phyloP scores from a whole-genome alignment of 1,140 invertebrate genomes.

The Babylonia areolata region DNA sequence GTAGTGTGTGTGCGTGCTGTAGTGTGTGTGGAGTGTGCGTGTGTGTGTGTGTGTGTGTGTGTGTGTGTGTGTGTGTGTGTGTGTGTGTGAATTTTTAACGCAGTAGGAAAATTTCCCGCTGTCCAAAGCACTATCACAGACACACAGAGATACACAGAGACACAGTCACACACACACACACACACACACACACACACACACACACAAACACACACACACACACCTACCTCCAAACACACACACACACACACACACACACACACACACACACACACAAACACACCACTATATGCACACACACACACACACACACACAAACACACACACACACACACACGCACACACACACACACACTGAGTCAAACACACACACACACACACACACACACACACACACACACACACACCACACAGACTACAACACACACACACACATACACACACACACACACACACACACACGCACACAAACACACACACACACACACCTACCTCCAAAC shows the following conservation, averaged over 20 bases:
- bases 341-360: neutral
- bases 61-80: no score
- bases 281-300: neutral
- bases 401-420: no score
- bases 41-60: no score
- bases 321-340: neutral
- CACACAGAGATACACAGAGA: no score
- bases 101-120: neutral
- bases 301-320: neutral
- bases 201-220: no score
- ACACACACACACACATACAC: no score
- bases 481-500: no score
- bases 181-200: neutral
- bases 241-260: constrained; percentile 7
- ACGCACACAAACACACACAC: no score
- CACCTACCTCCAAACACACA: neutral
- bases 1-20: no score
- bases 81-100: no score
- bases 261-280: neutral
- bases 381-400: constrained; percentile 13
- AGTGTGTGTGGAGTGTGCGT: no score
- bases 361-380: constrained; percentile 16
- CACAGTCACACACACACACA: neutral
- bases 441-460: neutral
- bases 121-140: neutral